phyloP scores from a whole-genome alignment of 2,113 vertebrate genomes.

The Oxygymnocypris stewartii region DNA sequence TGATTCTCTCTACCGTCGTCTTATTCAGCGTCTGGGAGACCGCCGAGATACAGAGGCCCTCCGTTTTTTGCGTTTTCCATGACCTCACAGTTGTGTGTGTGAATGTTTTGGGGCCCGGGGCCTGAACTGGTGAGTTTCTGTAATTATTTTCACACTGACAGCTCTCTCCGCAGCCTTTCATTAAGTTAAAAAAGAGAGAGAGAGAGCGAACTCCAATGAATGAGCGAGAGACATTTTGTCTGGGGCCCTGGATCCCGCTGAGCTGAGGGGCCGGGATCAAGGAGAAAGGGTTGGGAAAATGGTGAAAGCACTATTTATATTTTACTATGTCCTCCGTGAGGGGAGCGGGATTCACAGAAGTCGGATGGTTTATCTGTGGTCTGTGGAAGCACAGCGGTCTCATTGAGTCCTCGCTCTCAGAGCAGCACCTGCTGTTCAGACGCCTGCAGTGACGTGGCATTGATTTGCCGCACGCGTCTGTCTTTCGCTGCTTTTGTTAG shows the following conservation, averaged over 20 bases:
- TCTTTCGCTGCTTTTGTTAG: constrained; percentile 1
- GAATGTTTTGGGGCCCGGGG: constrained; percentile 23
- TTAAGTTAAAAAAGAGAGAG: constrained; percentile 56
- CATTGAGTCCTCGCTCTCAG: neutral
- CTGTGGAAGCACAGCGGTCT: neutral
- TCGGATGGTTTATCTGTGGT: neutral
- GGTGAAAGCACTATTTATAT: constrained; percentile 35
- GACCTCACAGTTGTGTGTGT: constrained; percentile 21
- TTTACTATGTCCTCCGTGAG: constrained; percentile 32
- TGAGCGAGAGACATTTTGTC: constrained; percentile 59
- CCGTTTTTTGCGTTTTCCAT: neutral
- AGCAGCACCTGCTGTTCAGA: constrained; percentile 39
- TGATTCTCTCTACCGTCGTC: constrained; percentile 32
- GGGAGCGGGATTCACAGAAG: constrained; percentile 35
- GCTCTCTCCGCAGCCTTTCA: constrained; percentile 66
- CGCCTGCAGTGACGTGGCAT: constrained; percentile 48
- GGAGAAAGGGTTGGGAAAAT: neutral
- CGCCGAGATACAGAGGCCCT: neutral
- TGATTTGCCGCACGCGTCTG: constrained; percentile 42
- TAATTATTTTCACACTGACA: constrained; percentile 69
- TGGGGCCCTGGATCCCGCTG: constrained; percentile 35
- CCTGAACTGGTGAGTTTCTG: constrained; percentile 66
- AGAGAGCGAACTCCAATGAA: constrained; percentile 34
- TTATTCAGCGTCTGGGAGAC: constrained; percentile 19
- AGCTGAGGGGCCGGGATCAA: constrained; percentile 34